Conservation (phyloP, 2,888 invertebrate genomes). For the Gerosis bhagava region DNA sequence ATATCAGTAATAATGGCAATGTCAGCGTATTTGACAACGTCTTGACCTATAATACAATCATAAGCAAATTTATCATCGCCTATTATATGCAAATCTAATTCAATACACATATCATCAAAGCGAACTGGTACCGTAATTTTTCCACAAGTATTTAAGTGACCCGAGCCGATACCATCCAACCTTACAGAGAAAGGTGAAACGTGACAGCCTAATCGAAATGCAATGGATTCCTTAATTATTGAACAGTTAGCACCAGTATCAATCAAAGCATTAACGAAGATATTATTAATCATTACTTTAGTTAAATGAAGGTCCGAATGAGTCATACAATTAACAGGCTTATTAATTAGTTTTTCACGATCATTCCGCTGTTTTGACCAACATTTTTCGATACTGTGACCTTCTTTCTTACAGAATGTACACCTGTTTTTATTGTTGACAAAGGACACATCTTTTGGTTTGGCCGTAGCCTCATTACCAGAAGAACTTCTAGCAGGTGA, state of each 20-base stretch:
- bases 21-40: conserved; percentile 3
- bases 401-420: conserved; percentile 7
- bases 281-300: conserved; percentile 1
- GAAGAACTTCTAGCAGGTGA: neutral
- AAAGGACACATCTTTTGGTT: conserved; percentile 1
- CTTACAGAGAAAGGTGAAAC: conserved; percentile 4
- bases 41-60: conserved; percentile 10
- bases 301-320: neutral
- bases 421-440: neutral
- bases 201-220: conserved; percentile 3
- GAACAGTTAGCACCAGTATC: conserved; percentile 6
- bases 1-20: conserved; percentile 3
- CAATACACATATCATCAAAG: conserved; percentile 7
- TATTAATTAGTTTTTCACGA: conserved; percentile 3
- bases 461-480: neutral
- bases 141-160: conserved; percentile 4
- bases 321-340: conserved; percentile 5
- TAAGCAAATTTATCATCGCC: neutral
- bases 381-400: conserved; percentile 7
- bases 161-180: conserved; percentile 2
- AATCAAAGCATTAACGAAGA: conserved; percentile 1
- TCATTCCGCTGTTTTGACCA: conserved; percentile 9
- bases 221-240: conserved; percentile 9
- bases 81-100: conserved; percentile 1
- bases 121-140: conserved; percentile 4